Percentiles rank a stretch among this genome's conserved stretches.
Evolutionary conservation across 2,113 vertebrate genomes (phyloP).

Genomic region (Corythaeola cristata): DNA sequence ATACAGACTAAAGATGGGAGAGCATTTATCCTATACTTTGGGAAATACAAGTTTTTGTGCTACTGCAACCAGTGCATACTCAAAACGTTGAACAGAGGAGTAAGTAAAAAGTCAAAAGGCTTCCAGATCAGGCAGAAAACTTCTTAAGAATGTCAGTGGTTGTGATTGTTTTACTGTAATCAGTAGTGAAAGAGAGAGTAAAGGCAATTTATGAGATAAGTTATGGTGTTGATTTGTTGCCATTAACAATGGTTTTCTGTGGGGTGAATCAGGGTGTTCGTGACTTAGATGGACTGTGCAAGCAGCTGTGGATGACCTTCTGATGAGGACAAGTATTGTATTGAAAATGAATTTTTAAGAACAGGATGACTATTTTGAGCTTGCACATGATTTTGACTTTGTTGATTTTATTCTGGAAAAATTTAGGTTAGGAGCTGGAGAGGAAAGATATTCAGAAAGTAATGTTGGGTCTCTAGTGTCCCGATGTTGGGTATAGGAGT

Average conservation of each 20-base stretch:
- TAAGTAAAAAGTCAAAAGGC: neutral
- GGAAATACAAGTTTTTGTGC: neutral
- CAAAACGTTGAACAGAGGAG: neutral
- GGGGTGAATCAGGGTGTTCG: neutral
- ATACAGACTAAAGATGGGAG: neutral
- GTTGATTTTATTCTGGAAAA: neutral
- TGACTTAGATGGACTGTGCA: neutral
- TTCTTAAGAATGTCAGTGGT: neutral
- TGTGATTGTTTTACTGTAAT: neutral
- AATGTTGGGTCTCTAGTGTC: neutral
- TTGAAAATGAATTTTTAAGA: neutral
- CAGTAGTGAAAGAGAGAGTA: neutral
- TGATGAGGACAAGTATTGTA: neutral
- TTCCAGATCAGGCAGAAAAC: neutral
- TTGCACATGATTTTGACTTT: neutral
- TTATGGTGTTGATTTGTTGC: neutral
- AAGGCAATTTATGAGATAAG: neutral
- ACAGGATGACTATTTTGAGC: neutral
- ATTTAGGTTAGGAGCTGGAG: neutral
- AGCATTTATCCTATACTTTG: rapidly evolving
- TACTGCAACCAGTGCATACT: neutral
- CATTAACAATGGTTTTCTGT: neutral
- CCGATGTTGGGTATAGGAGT: neutral
- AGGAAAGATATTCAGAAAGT: neutral
- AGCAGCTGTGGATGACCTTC: neutral